phyloP scores from a whole-genome alignment of 2,113 vertebrate species.

The Melanerpes aurifrons region DNA sequence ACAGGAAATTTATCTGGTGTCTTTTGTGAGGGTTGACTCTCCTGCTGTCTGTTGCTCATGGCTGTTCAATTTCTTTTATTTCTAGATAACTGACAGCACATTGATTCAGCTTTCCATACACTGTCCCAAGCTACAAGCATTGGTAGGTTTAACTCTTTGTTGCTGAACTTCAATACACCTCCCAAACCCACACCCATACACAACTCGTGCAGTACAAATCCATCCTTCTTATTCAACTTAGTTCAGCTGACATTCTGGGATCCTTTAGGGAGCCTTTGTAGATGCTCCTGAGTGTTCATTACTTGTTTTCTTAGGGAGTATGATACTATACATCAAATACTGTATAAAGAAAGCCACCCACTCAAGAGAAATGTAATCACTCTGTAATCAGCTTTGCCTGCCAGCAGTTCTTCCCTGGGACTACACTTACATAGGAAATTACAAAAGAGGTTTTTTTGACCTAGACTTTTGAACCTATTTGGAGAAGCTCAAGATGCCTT shows the following conservation, averaged over 20 bases:
- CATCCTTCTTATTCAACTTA: neutral
- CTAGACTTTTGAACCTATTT: neutral
- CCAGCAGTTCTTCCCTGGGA: neutral
- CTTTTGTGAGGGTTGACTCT: neutral
- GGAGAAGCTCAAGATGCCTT: neutral
- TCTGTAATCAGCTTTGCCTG: neutral
- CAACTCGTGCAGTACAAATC: neutral
- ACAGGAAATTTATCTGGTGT: neutral
- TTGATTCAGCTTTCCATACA: conserved; percentile 91
- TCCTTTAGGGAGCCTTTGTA: neutral
- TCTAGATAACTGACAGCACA: conserved; percentile 90
- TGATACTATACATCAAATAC: neutral
- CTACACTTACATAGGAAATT: neutral
- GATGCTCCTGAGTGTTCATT: neutral
- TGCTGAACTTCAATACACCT: neutral
- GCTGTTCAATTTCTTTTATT: conserved; percentile 18
- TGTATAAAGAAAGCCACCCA: neutral
- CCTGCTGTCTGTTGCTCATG: neutral
- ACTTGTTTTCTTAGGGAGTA: neutral
- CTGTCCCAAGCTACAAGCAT: conserved; percentile 88
- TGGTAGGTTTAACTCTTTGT: conserved; percentile 79
- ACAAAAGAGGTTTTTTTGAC: neutral
- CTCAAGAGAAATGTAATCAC: neutral
- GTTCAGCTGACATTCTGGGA: neutral
- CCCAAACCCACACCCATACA: accelerated